Base-by-base conservation (phyloP, 2,113 vertebrate species). In the Taxidea taxus region DNA sequence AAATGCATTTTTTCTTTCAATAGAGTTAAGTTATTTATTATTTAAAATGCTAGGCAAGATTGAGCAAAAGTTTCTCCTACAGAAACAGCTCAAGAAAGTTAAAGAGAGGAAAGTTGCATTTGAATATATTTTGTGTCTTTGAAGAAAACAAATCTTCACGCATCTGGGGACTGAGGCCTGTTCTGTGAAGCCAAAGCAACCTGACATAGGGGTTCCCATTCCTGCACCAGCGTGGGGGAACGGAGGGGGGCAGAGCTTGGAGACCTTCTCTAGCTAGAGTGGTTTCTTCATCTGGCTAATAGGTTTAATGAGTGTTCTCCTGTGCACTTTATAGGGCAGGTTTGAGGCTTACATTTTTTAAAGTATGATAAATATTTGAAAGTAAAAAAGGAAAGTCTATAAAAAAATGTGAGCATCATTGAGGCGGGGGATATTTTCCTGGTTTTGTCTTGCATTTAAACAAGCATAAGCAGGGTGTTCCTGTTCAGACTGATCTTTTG, bases 51-150 rank as follows among this genome's bases (percentile, higher is more conserved):
- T 93, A 93, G 93, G 23, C 15, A 97, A 97, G 37, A 95, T 70
- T 95, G 96, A 84, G 74, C 21, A 23, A 10, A 64, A 83, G 83
- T 37, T 49, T 94, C 23, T 70, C 51, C 62, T 25, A 92, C 13
- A 95, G 15, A 54, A 93, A 42, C 10, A 96, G 83, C 21, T 82
- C 34, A 34, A 94, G 81, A 16, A 42, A 60, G 7, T 10, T 92
- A 77, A 95, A 97, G 58, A 87, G 23, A 92, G 70, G 90, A 97
- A 97, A 98, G 44, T 94, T 87, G 66, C 12, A 97, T 96, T 92
- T 98, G 37, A 98, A 97, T 97, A 60, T 6, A 56, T 97, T 97
- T 97, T 56, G 0, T 94, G 60, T 93, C 39, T 97, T 98, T 96
- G 96, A 94, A 94, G 78, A 75, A 93, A 2, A 1, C 51, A 51